Percentiles rank a stretch among this genome's conserved stretches.
phyloP scores from a whole-genome alignment of 2,888 invertebrate genomes.

The Eupithecia exiguata region DNA sequence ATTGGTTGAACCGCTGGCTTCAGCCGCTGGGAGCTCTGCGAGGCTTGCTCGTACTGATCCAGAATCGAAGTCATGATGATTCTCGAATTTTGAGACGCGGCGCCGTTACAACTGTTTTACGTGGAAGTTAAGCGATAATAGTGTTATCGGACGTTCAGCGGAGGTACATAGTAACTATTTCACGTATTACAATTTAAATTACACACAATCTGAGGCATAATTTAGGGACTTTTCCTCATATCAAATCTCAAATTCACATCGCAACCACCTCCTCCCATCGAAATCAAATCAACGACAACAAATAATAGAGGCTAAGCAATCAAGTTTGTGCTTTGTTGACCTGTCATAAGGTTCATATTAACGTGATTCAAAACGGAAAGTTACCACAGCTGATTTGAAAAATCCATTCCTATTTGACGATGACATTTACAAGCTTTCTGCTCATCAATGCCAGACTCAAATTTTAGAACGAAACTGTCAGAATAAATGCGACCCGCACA shows the following conservation, averaged over 20 bases:
- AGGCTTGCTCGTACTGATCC: slow-evolving; percentile 93
- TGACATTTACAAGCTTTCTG: not conserved
- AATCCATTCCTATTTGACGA: slow-evolving; percentile 1
- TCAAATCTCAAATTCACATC: not conserved
- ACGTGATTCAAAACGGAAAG: not conserved
- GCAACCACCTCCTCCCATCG: not conserved
- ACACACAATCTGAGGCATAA: not conserved
- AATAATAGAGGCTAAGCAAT: not conserved
- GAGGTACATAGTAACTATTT: not conserved
- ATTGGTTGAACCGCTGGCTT: slow-evolving; percentile 70
- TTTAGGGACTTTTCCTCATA: not conserved
- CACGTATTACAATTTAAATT: not conserved
- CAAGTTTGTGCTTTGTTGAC: no score
- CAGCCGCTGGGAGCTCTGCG: slow-evolving; percentile 79
- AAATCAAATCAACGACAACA: slow-evolving; percentile 2
- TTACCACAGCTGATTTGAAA: not conserved
- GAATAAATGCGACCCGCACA: not conserved
- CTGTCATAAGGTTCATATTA: not conserved
- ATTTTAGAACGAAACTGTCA: slow-evolving; percentile 2
- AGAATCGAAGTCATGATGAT: slow-evolving; percentile 90
- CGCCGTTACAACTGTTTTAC: not conserved
- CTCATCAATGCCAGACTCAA: not conserved
- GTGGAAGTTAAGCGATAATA: not conserved
- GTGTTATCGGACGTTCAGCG: not conserved
- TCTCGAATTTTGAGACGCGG: not conserved